Conservation (phyloP, 2,113 vertebrate species). For the Phyllopteryx taeniolatus region DNA sequence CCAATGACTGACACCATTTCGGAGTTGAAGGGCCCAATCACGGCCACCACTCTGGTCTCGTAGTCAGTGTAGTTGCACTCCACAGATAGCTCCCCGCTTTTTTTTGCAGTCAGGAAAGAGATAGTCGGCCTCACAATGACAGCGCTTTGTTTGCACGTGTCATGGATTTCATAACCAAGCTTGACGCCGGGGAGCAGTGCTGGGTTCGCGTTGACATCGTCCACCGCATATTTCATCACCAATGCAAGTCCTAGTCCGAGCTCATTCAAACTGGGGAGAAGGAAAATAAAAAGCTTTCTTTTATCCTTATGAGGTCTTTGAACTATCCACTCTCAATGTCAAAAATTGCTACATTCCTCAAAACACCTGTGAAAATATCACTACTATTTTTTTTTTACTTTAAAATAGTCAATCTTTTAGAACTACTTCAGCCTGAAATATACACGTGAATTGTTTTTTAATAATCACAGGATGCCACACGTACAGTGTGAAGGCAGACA, state of each 20-base stretch:
- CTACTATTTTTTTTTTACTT: background rate
- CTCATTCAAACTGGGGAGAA: conserved; percentile 63
- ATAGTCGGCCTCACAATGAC: conserved; percentile 76
- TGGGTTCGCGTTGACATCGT: conserved; percentile 83
- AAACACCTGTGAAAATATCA: background rate
- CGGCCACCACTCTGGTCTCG: conserved; percentile 74
- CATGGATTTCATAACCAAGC: conserved; percentile 77
- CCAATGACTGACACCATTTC: conserved; percentile 75
- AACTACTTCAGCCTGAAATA: too few species aligned
- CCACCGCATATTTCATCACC: conserved; percentile 82
- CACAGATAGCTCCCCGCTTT: conserved; percentile 20
- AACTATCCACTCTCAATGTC: too few species aligned
- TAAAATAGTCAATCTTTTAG: too few species aligned
- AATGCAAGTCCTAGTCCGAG: conserved; percentile 75
- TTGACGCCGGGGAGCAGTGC: conserved; percentile 74
- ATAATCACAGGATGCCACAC: too few species aligned
- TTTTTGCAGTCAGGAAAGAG: conserved; percentile 69
- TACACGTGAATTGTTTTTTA: too few species aligned
- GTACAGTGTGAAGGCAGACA: background rate
- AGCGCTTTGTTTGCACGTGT: conserved; percentile 73
- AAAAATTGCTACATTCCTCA: too few species aligned
- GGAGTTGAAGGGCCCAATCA: conserved; percentile 79
- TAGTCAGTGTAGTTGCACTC: conserved; percentile 80
- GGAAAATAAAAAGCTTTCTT: background rate
- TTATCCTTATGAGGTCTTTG: background rate